A percentile compares a stretch with the other conserved stretches of the same genome.
Conservation (phyloP, 2,888 invertebrate genomes). For the Drosophila greeni region DNA sequence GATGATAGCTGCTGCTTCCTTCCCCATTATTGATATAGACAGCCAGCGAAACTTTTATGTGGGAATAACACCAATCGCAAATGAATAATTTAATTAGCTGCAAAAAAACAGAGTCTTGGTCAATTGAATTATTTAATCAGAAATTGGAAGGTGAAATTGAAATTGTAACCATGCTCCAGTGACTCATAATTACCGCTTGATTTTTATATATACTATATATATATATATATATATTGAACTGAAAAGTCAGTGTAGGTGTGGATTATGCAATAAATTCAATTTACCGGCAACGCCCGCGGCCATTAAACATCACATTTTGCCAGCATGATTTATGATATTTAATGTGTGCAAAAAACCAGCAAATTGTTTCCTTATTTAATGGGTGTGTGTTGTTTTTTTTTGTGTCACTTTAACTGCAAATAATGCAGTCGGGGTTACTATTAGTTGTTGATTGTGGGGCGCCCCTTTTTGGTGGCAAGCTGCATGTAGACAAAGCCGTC, state of each 20-base stretch:
- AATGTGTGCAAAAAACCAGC: background rate
- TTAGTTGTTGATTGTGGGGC: conserved; percentile 2
- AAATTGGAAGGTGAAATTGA: too few species aligned
- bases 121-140: conserved; percentile 16
- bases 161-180: background rate
- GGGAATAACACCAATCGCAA: conserved; percentile 5
- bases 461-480: background rate
- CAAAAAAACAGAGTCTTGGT: background rate
- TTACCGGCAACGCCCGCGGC: conserved; percentile 8
- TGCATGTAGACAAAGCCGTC: conserved; percentile 12
- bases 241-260: conserved; percentile 7
- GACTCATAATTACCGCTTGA: conserved; percentile 9
- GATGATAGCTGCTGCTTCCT: conserved; percentile 1
- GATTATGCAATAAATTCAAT: conserved; percentile 32
- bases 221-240: too few species aligned
- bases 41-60: conserved; percentile 21
- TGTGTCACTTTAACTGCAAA: background rate
- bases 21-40: conserved; percentile 24
- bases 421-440: background rate
- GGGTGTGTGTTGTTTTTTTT: background rate
- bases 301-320: conserved; percentile 6
- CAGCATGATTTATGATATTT: conserved; percentile 11
- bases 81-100: conserved; percentile 29
- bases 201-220: conserved; percentile 6
- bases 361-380: background rate